A percentile compares a stretch with the other conserved stretches of the same genome.
Evolutionary conservation across 2,888 invertebrate species (phyloP).

Genomic region (Andrena praecox): DNA sequence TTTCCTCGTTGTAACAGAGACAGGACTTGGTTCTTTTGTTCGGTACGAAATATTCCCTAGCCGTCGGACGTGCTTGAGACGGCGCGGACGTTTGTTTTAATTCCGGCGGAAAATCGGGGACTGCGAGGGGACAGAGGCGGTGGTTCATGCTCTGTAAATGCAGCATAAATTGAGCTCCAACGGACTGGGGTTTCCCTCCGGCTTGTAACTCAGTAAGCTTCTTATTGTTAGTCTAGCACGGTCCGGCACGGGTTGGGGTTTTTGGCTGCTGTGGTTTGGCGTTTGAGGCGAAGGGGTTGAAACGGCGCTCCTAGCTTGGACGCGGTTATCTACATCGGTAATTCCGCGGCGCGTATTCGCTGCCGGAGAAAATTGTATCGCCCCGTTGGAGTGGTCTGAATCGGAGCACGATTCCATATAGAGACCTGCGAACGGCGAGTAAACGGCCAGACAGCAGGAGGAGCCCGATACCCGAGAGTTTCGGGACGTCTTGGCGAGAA

Average conservation of each 20-base stretch:
- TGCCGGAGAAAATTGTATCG: not conserved
- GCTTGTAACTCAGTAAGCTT: constrained; percentile 62
- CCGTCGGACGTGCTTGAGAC: not conserved
- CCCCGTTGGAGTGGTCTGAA: no score
- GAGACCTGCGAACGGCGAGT: no score
- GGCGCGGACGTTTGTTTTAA: constrained; percentile 30
- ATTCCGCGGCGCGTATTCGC: not conserved
- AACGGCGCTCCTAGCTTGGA: not conserved
- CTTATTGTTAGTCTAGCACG: constrained; percentile 54
- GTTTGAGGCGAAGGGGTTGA: constrained; percentile 4
- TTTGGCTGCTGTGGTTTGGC: constrained; percentile 23
- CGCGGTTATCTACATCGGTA: not conserved
- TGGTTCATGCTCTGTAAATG: constrained; percentile 39
- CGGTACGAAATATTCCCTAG: no score
- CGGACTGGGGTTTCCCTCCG: constrained; percentile 24
- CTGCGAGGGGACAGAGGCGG: constrained; percentile 12
- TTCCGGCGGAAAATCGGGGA: constrained; percentile 28
- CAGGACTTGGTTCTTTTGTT: no score
- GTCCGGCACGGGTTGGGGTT: not conserved
- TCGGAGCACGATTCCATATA: no score
- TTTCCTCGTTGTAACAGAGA: no score
- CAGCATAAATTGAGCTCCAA: constrained; percentile 58
- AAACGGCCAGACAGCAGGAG: not conserved
- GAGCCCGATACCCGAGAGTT: not conserved
- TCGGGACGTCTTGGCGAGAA: not conserved